Conservation (phyloP, 2,113 vertebrate genomes). For the Ploceus nigricollis region DNA sequence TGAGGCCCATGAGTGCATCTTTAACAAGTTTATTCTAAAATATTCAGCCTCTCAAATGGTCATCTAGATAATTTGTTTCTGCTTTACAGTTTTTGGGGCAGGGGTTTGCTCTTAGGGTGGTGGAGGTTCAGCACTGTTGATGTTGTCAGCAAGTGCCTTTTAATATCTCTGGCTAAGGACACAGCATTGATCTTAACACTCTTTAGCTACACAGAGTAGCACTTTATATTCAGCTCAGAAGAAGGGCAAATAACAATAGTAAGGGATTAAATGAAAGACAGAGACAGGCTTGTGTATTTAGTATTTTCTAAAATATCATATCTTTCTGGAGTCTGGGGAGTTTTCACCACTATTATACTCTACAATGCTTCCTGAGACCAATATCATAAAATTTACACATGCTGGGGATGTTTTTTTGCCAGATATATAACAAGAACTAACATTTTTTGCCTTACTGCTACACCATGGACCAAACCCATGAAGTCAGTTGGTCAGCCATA, state of each 20-base stretch:
- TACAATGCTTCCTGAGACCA: not conserved
- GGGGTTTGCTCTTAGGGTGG: not conserved
- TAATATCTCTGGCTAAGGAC: not conserved
- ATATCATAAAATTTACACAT: not conserved
- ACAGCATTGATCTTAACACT: not conserved
- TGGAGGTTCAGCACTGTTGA: not conserved
- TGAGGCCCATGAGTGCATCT: not conserved
- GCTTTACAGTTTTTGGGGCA: not conserved
- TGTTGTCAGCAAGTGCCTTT: not conserved
- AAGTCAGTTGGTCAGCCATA: not conserved
- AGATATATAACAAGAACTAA: not conserved
- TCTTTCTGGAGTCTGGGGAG: not conserved
- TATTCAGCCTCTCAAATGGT: not conserved
- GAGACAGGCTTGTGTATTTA: not conserved
- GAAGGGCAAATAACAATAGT: constrained; percentile 4
- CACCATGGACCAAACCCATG: not conserved
- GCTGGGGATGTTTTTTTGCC: not conserved
- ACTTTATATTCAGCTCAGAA: not conserved
- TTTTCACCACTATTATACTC: not conserved
- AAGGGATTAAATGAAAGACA: not conserved
- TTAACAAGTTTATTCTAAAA: not conserved
- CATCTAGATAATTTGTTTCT: not conserved
- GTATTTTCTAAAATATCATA: not conserved
- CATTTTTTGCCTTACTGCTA: not conserved
- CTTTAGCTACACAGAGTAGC: not conserved